Conservation (phyloP, 2,888 invertebrate species). For the Oscheius sp. region DNA sequence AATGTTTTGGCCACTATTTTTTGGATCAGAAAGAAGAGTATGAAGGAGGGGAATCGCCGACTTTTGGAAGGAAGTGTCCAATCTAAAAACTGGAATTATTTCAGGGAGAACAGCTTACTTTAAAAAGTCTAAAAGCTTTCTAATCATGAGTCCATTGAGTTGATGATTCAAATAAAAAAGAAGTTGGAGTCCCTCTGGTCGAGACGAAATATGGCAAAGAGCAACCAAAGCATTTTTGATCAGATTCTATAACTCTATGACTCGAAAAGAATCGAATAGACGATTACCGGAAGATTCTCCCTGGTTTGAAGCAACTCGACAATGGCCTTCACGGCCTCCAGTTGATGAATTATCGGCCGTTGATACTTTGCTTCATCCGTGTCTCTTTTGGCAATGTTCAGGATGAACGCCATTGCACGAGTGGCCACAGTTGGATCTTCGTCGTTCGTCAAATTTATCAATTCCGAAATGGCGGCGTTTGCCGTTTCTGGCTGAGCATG, state of each 20-base stretch:
- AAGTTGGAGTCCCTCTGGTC: constrained; percentile 53
- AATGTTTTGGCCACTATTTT: constrained; percentile 35
- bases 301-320: constrained; percentile 43
- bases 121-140: constrained; percentile 40
- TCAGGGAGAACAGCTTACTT: constrained; percentile 28
- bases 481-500: constrained; percentile 25
- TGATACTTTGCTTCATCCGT: constrained; percentile 38
- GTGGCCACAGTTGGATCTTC: constrained; percentile 58
- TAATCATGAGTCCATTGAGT: constrained; percentile 38
- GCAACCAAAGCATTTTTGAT: constrained; percentile 53
- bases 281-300: constrained; percentile 34
- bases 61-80: constrained; percentile 38
- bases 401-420: constrained; percentile 59
- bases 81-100: background rate
- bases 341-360: constrained; percentile 37
- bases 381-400: constrained; percentile 61
- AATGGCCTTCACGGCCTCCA: constrained; percentile 43
- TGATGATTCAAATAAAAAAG: constrained; percentile 34
- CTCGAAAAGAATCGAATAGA: background rate
- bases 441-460: constrained; percentile 62
- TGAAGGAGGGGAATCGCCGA: constrained; percentile 64
- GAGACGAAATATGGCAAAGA: constrained; percentile 59
- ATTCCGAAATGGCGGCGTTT: constrained; percentile 57
- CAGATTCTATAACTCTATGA: constrained; percentile 46
- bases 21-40: constrained; percentile 57